Evolutionary conservation across 2,888 invertebrate species (phyloP).

Genomic region (Drosophila koepferae): DNA sequence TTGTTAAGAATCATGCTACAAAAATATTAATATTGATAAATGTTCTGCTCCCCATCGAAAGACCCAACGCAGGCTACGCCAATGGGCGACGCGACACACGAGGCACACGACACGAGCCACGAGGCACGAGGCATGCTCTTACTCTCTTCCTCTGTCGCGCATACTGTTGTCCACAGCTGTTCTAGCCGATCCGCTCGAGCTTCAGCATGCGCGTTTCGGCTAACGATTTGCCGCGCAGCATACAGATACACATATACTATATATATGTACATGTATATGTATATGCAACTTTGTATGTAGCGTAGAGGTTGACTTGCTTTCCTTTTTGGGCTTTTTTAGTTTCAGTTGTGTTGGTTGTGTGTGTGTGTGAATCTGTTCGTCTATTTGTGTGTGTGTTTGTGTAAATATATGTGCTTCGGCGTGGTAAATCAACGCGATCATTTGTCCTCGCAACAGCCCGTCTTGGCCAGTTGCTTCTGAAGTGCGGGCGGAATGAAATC

Average conservation of each 20-base stretch:
- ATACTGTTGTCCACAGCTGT: constrained; percentile 10
- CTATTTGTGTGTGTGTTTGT: constrained; percentile 6
- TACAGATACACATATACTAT: constrained; percentile 3
- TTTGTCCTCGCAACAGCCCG: constrained; percentile 82
- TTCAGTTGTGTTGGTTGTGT: constrained; percentile 1
- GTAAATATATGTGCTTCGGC: constrained; percentile 7
- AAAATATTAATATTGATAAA: constrained; percentile 69
- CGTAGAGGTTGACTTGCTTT: constrained; percentile 20
- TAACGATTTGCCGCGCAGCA: constrained; percentile 28
- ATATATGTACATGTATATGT: background rate
- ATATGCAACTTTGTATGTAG: background rate
- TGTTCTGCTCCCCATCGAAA: constrained; percentile 17
- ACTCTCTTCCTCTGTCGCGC: background rate
- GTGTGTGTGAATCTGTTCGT: constrained; percentile 1
- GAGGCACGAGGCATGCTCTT: background rate
- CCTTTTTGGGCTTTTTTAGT: constrained; percentile 1
- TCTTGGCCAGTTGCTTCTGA: constrained; percentile 86
- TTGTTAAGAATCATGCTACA: constrained; percentile 66
- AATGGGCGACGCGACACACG: constrained; percentile 2
- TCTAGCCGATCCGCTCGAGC: constrained; percentile 12
- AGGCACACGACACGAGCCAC: background rate
- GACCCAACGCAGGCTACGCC: background rate
- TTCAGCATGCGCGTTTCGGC: background rate
- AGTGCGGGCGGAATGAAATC: constrained; percentile 94
- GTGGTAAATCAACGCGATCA: constrained; percentile 65